Conservation (phyloP, 2,888 invertebrate genomes). For the Drosophila neutralis region DNA sequence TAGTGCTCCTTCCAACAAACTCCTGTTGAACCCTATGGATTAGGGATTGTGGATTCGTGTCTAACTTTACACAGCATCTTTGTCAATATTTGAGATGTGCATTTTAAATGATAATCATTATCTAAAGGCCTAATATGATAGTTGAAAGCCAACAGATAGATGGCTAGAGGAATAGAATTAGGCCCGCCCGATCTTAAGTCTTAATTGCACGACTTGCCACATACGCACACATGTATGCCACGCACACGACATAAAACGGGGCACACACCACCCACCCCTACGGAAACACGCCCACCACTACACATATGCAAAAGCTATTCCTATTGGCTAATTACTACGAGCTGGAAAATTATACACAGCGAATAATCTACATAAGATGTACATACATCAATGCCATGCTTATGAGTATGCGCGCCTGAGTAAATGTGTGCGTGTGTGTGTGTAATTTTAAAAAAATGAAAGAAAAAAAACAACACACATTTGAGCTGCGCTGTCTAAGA, state of each 20-base stretch:
- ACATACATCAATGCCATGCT: conserved; percentile 57
- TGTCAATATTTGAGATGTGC: neutral
- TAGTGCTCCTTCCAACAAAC: neutral
- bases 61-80: neutral
- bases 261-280: conserved; percentile 23
- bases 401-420: conserved; percentile 54
- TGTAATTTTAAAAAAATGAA: conserved; percentile 35
- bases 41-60: neutral
- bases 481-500: conserved; percentile 59
- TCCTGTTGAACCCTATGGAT: neutral
- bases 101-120: neutral
- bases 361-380: conserved; percentile 75
- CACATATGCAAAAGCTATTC: conserved; percentile 70
- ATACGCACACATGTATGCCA: neutral
- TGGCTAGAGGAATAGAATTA: neutral
- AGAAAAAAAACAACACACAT: neutral
- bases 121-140: neutral
- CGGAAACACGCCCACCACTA: conserved; percentile 58
- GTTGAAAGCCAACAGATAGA: neutral
- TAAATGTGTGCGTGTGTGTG: conserved; percentile 7
- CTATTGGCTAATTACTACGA: conserved; percentile 76
- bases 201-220: conserved; percentile 2
- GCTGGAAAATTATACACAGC: conserved; percentile 59
- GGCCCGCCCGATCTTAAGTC: conserved; percentile 16
- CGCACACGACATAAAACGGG: conserved; percentile 7